phyloP scores from a whole-genome alignment of 2,888 invertebrate genomes.

The Trimorus sp. region DNA sequence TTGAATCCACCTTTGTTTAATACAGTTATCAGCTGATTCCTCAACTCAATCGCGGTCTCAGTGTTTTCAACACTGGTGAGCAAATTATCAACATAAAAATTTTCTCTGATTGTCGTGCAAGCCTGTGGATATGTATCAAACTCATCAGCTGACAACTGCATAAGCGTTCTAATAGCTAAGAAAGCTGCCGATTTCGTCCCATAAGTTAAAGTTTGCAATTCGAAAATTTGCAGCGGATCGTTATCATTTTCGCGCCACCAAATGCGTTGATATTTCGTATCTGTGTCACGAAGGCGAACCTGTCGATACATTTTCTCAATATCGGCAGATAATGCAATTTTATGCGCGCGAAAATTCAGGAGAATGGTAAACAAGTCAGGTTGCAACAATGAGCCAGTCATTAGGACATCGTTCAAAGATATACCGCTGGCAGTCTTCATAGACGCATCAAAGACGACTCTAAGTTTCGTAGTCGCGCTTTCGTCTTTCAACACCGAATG shows the following conservation, averaged over 20 bases:
- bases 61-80: background rate
- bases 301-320: slow-evolving; percentile 32
- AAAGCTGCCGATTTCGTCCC: background rate
- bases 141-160: background rate
- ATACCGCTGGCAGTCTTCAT: background rate
- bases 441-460: slow-evolving; percentile 2
- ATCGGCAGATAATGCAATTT: slow-evolving; percentile 11
- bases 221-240: background rate
- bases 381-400: background rate
- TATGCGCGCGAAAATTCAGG: background rate
- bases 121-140: background rate
- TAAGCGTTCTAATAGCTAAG: background rate
- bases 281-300: slow-evolving; percentile 15
- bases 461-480: background rate
- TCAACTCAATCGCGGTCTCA: background rate
- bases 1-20: background rate
- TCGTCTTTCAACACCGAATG: slow-evolving; percentile 7
- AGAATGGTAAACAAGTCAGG: background rate
- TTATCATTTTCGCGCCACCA: slow-evolving; percentile 12
- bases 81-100: slow-evolving; percentile 14
- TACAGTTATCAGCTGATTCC: background rate
- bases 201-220: background rate
- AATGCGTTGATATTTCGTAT: slow-evolving; percentile 22
- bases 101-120: background rate
- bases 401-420: background rate